Evolutionary conservation across 2,888 invertebrate species (phyloP).

Genomic region (Lycia hirtaria): DNA sequence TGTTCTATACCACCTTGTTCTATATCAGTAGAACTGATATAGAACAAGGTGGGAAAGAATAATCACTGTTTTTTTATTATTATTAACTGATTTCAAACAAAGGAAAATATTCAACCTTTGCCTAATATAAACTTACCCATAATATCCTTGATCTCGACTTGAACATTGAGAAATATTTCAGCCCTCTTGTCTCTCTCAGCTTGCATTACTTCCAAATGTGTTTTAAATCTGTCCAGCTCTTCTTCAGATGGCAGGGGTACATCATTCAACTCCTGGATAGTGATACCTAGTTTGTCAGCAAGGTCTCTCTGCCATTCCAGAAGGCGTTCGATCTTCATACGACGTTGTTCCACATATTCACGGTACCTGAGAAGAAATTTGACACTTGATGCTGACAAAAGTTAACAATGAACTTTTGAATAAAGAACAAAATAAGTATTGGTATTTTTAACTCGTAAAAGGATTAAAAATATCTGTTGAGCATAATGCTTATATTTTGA

Average conservation of each 20-base stretch:
- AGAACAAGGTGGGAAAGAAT: no score
- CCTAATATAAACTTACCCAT: constrained; percentile 70
- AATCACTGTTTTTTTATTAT: no score
- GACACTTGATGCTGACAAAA: no score
- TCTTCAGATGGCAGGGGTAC: constrained; percentile 86
- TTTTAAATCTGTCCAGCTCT: constrained; percentile 85
- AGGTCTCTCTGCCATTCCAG: constrained; percentile 83
- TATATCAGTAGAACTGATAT: no score
- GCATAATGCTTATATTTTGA: no score
- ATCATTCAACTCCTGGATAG: constrained; percentile 76
- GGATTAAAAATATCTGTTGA: no score
- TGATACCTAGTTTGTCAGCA: constrained; percentile 82
- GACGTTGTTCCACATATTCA: constrained; percentile 73
- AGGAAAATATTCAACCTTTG: background rate
- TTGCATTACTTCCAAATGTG: constrained; percentile 86
- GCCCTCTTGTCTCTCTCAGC: constrained; percentile 85
- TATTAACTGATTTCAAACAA: no score
- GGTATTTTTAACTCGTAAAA: no score
- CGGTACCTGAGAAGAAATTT: constrained; percentile 66
- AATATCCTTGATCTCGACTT: constrained; percentile 78
- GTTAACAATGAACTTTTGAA: no score
- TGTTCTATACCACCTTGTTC: no score
- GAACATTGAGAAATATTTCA: constrained; percentile 74
- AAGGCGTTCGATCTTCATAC: constrained; percentile 74
- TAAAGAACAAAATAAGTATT: no score